Evolutionary conservation across 2,888 invertebrate species (phyloP).

Genomic region (Pycnomerus fuliginosus): DNA sequence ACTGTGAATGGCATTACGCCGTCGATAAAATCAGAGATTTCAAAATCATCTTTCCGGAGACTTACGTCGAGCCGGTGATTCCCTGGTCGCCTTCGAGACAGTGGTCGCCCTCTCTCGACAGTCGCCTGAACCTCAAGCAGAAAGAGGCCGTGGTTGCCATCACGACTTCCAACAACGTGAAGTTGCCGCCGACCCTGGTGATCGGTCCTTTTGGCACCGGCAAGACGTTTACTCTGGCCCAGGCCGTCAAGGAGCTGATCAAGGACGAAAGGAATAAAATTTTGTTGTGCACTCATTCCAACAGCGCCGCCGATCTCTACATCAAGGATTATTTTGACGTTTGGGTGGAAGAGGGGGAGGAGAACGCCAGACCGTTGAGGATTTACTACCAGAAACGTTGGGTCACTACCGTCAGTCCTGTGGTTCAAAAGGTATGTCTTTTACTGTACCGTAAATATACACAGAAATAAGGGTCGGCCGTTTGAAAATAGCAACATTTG

Average conservation of each 20-base stretch:
- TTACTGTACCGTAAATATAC: no score
- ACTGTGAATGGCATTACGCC: constrained; percentile 83
- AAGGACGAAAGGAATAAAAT: constrained; percentile 65
- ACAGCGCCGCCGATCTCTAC: constrained; percentile 83
- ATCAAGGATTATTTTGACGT: constrained; percentile 81
- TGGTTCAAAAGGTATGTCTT: constrained; percentile 61
- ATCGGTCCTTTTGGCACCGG: constrained; percentile 85
- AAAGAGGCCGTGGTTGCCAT: constrained; percentile 77
- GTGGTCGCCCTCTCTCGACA: constrained; percentile 65
- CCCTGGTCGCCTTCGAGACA: constrained; percentile 70
- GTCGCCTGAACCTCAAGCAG: constrained; percentile 72
- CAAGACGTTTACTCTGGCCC: constrained; percentile 79
- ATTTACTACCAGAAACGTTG: constrained; percentile 79
- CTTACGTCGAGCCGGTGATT: constrained; percentile 62
- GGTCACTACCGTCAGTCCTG: constrained; percentile 73
- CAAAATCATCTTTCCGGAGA: constrained; percentile 65
- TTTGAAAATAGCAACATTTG: no score
- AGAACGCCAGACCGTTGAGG: constrained; percentile 69
- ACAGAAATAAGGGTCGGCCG: no score
- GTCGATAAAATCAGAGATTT: constrained; percentile 74
- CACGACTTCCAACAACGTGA: constrained; percentile 62
- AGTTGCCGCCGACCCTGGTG: constrained; percentile 70
- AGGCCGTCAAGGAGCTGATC: constrained; percentile 68
- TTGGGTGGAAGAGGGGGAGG: constrained; percentile 67
- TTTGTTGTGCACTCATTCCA: constrained; percentile 83